phyloP scores from a whole-genome alignment of 1,140 invertebrate genomes.

The Drosophila navojoa region DNA sequence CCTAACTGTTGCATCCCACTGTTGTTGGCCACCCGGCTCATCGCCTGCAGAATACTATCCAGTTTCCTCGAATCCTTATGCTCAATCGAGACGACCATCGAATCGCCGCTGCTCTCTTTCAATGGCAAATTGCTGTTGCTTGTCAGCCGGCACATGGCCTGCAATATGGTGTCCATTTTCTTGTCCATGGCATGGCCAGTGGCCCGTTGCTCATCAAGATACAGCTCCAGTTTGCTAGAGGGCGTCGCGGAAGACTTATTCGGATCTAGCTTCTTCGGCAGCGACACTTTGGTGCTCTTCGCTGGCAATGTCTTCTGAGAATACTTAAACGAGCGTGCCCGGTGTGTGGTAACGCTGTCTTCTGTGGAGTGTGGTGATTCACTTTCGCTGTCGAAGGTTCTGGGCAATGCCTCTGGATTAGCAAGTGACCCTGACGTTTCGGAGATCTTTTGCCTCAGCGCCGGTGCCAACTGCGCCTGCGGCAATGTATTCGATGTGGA shows the following conservation, averaged over 20 bases:
- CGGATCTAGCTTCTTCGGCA: neutral
- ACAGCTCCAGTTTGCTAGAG: slow-evolving; percentile 9
- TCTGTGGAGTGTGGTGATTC: slow-evolving; percentile 21
- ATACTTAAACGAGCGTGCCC: neutral
- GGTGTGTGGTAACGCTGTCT: neutral
- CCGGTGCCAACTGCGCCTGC: too few relatives aligned
- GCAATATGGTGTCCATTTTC: slow-evolving; percentile 48
- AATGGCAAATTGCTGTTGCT: neutral
- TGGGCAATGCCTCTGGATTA: neutral
- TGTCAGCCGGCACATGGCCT: slow-evolving; percentile 33
- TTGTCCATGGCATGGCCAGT: slow-evolving; percentile 36
- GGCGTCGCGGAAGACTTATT: too few relatives aligned
- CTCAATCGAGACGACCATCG: neutral
- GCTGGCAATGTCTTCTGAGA: neutral
- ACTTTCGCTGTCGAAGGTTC: slow-evolving; percentile 22
- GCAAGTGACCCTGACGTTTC: neutral
- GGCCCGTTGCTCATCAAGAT: slow-evolving; percentile 36
- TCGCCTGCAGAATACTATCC: slow-evolving; percentile 29
- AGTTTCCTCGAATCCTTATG: slow-evolving; percentile 18
- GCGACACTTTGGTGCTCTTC: neutral
- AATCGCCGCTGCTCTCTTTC: neutral
- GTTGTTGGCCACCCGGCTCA: slow-evolving; percentile 16
- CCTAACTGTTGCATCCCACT: slow-evolving; percentile 2
- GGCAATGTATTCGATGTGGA: neutral
- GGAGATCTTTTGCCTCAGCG: too few relatives aligned